Evolutionary conservation across 2,113 vertebrate genomes (phyloP).

Genomic region (Astatoreochromis straeleni): DNA sequence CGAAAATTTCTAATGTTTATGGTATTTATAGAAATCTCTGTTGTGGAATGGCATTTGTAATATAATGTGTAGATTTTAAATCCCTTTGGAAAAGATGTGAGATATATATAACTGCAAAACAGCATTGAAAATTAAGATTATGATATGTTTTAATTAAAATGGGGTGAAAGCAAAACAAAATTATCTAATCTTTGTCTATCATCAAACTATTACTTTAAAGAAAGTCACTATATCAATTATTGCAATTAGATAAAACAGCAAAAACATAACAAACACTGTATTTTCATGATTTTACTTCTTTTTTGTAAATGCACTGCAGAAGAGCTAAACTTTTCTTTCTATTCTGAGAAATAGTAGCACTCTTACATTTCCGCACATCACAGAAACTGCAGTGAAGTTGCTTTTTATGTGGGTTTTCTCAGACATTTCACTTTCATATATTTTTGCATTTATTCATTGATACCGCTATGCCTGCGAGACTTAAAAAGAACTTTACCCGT

Average conservation of each 20-base stretch:
- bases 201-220: not conserved
- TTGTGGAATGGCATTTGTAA: not conserved
- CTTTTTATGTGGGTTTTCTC: not conserved
- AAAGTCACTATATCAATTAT: not conserved
- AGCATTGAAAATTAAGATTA: not conserved
- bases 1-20: not conserved
- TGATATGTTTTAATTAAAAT: not conserved
- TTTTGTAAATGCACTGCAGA: not conserved
- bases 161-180: not conserved
- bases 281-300: not conserved
- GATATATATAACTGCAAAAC: not conserved
- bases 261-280: not conserved
- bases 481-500: not conserved
- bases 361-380: not conserved
- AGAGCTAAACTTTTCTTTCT: not conserved
- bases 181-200: not conserved
- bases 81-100: not conserved
- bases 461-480: not conserved
- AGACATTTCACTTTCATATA: not conserved
- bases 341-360: not conserved
- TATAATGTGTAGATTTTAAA: not conserved
- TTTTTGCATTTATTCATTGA: not conserved
- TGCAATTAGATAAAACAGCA: not conserved
- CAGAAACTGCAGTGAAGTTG: not conserved
- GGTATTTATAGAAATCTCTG: not conserved